Evolutionary conservation across 1,140 invertebrate species (phyloP), one percentile per base, ranked within the genome.

Genomic region (Cotesia typhae): DNA sequence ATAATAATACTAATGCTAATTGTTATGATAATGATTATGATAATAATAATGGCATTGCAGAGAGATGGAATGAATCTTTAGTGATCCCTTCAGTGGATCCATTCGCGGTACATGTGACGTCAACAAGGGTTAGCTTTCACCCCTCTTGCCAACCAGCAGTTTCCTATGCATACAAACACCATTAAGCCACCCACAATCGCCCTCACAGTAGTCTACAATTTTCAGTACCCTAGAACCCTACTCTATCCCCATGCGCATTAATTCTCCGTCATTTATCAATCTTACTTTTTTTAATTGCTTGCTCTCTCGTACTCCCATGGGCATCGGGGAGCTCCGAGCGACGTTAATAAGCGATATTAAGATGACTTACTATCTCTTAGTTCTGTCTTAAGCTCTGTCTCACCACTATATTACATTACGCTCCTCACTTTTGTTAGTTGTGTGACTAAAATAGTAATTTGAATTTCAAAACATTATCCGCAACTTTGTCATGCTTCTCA

Each of bases 201-300:
- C 76, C 76, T 55, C 57, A 41, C 59, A 68, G 61, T 75, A 71
- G 9, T 66, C 73, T 65, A 38, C 75, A 17, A 69, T 67, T 73
- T 75, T 70, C 76, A 63, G 65, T 71, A 73, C 53, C 41, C 57
- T 61, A 67, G 61, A 71, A 41, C 55, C 71, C 76, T 70, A 73
- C 52, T 76, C 74, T 74, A 67, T 71, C 75, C 52, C 70, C 74
- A 28, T 74, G 70, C 68, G 77, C 79, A 82, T 83, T 83, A 85
- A 85, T 85, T 84, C 82, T 74, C 77, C 78, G 82, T 84, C 83
- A 83, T 86, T 84, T 84, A 84, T 86, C 84, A 86, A 86, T 85
- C 82, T 84, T 86, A 83, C 80, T 79, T 83, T 85, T 41, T 85
- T 84, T 83, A 86, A 85, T 85, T 84, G 82, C 83, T 77, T 77